phyloP scores from a whole-genome alignment of 1,140 invertebrate genomes.

The Drosophila kepulauana region DNA sequence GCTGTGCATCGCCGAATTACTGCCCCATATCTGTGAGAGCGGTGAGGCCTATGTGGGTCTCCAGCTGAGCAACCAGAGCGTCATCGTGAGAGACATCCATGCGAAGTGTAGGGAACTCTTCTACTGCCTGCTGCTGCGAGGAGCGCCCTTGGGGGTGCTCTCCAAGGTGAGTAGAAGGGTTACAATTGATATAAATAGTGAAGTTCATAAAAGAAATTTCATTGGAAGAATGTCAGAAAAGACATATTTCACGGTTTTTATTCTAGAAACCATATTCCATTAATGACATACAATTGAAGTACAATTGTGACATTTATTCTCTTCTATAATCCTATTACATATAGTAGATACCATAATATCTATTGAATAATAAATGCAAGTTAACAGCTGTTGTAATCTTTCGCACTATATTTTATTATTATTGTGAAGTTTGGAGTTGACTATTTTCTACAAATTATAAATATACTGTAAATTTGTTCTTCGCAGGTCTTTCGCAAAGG shows the following conservation, averaged over 20 bases:
- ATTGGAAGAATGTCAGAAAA: no score
- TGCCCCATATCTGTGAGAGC: constrained; percentile 88
- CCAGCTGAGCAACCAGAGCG: constrained; percentile 86
- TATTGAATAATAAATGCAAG: no score
- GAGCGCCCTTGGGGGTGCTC: constrained; percentile 89
- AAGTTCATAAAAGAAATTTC: neutral
- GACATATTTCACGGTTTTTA: no score
- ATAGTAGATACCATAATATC: no score
- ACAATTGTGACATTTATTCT: no score
- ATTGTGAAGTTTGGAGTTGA: no score
- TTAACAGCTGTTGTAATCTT: no score
- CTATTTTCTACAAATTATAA: no score
- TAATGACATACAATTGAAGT: no score
- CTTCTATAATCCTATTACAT: no score
- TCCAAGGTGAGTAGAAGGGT: constrained; percentile 87
- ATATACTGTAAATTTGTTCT: neutral
- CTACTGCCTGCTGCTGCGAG: constrained; percentile 89
- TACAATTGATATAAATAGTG: neutral
- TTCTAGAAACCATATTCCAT: no score
- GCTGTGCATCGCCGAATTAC: constrained; percentile 89
- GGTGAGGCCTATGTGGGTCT: constrained; percentile 86
- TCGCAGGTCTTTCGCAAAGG: constrained; percentile 87
- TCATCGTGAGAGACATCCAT: constrained; percentile 90
- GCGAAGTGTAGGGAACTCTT: constrained; percentile 91
- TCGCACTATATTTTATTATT: no score